Base-by-base conservation (phyloP, 2,113 vertebrate species). In the Nibea albiflora region DNA sequence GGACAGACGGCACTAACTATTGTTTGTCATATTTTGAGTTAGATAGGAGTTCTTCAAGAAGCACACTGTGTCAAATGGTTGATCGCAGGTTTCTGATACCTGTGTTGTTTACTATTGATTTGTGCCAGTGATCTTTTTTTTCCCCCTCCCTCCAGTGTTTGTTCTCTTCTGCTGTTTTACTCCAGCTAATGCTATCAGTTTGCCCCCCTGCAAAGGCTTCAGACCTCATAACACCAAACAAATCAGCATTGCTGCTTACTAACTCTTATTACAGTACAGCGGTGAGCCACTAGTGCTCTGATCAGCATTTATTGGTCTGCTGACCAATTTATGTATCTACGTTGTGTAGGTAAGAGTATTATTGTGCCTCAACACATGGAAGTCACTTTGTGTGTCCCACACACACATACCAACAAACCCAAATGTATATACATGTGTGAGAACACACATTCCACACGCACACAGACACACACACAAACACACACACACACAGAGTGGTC, bases 281-380 rank as follows among this genome's bases (percentile, higher is more conserved):
- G 75, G 75, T 83, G 88, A 91, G 90, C 89, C 90, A 74, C 86
- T 71, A 78, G 83, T 76, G 85, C 85, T 90, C 88, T 67, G 76
- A 80, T 86, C 76, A 87, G 89, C 91, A 88, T 88, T 89, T 78
- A 81, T 92, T 88, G 92, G 93, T 91, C 83, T n/a, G 4, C 19
- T 11, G 89, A 81, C 87, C 83, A 76, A 73, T 91, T 66, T 46
- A 84, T 90, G 91, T 83, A 66, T 87, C 80, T 81, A 88, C 69
- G 73, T 90, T 92, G 77, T 90, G 87, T 92, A 84, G 89, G 78
- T 92, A 90, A 88, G 92, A 89, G 89, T 92, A 83, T 94, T 88
- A 87, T 76, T 92, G 93, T 94, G 93, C 93, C 93, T 94, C 90
- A 90, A 92, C 89, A 85, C 80, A 90, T 90, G 78, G 85, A 93